Conservation (phyloP, 2,888 invertebrate genomes). For the Nomada ferruginata region DNA sequence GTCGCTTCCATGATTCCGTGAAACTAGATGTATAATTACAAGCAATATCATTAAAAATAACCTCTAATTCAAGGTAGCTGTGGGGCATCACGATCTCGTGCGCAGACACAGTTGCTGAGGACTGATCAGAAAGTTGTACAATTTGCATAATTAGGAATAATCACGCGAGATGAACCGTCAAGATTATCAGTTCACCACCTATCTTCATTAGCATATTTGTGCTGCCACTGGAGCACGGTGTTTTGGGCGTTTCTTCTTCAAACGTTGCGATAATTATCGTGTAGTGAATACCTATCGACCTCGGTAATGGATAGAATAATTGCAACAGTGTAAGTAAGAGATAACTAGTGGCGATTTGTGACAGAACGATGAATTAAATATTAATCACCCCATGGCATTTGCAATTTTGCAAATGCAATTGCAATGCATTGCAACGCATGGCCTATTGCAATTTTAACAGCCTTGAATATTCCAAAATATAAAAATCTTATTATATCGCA, state of each 20-base stretch:
- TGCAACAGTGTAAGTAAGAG: no score
- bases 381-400: no score
- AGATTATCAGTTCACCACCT: slow-evolving; percentile 65
- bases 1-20: slow-evolving; percentile 4
- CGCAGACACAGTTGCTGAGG: slow-evolving; percentile 52
- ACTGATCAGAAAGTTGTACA: slow-evolving; percentile 60
- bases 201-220: slow-evolving; percentile 67
- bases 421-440: no score
- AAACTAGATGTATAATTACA: slow-evolving; percentile 58
- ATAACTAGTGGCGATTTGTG: no score
- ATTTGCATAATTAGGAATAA: slow-evolving; percentile 72
- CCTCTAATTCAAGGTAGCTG: slow-evolving; percentile 51
- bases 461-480: no score
- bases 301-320: no score
- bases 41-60: slow-evolving; percentile 62
- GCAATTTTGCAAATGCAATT: no score
- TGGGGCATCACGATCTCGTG: slow-evolving; percentile 57
- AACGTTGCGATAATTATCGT: not conserved
- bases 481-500: no score
- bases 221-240: slow-evolving; percentile 15
- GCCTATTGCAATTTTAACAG: no score
- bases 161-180: slow-evolving; percentile 66
- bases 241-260: not conserved
- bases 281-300: no score
- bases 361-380: no score